Evolutionary conservation across 2,797 vertebrate species (phyloP).

Genomic region (Benthosema pterotum): DNA sequence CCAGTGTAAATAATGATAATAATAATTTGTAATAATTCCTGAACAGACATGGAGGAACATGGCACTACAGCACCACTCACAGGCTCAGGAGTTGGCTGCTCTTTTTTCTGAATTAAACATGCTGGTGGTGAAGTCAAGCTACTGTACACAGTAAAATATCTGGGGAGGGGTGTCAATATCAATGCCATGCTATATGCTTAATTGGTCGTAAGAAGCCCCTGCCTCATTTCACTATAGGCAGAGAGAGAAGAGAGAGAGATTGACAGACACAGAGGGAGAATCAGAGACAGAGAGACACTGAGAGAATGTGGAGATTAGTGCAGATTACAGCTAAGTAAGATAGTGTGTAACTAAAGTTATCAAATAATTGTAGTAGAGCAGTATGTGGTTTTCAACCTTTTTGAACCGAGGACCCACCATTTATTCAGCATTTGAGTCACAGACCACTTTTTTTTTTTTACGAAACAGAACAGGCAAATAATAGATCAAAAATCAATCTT

Average conservation of each 20-base stretch:
- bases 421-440: no score
- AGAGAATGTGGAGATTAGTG: conserved; percentile 25
- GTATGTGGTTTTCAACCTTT: no score
- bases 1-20: neutral
- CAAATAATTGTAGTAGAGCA: no score
- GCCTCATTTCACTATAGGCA: neutral
- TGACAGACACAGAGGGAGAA: neutral
- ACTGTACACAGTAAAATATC: neutral
- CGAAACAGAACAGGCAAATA: no score
- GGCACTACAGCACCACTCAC: conserved; percentile 9
- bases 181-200: neutral
- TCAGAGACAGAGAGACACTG: neutral
- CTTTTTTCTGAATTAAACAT: no score
- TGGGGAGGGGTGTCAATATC: no score
- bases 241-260: neutral
- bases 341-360: no score
- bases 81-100: neutral
- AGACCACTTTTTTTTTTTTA: no score
- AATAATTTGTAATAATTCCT: neutral
- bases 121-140: neutral
- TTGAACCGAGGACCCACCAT: no score
- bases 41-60: neutral
- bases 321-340: conserved; percentile 46
- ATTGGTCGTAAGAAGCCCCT: neutral
- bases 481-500: no score